Conservation (phyloP, 53 echinoderm and acorn worm genomes). For the Luidia sarsii region DNA sequence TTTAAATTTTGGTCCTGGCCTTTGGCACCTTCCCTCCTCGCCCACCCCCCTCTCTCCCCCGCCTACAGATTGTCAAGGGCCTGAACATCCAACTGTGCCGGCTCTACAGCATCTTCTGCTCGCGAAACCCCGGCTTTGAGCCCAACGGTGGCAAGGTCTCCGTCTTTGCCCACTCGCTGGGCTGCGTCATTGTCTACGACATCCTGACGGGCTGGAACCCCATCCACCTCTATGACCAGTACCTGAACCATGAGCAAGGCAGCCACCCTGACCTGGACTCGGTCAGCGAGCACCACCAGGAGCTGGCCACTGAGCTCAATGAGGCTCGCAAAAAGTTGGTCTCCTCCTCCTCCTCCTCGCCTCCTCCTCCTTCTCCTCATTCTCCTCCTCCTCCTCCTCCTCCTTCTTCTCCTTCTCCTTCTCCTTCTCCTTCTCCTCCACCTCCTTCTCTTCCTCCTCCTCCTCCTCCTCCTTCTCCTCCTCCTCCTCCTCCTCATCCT, state of each 20-base stretch:
- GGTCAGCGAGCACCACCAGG: conserved; percentile 71
- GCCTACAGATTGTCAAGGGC: conserved; percentile 82
- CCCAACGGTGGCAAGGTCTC: conserved; percentile 94
- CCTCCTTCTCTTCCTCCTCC: too few relatives aligned
- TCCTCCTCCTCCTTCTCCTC: too few relatives aligned
- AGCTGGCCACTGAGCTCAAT: conserved; percentile 75
- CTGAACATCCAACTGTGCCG: conserved; percentile 83
- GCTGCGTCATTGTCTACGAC: conserved; percentile 95
- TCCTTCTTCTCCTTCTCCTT: too few relatives aligned
- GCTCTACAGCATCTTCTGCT: conserved; percentile 81
- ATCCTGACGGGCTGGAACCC: conserved; percentile 99
- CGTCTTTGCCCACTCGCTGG: conserved; percentile 94
- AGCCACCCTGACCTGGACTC: conserved; percentile 86
- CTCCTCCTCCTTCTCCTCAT: too few relatives aligned
- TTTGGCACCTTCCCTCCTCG: not conserved
- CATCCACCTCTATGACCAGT: conserved; percentile 98
- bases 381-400: too few relatives aligned
- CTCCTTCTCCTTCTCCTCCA: too few relatives aligned
- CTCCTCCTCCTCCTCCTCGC: not conserved
- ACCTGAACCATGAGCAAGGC: conserved; percentile 85
- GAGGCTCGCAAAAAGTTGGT: conserved; percentile 79
- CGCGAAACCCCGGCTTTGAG: conserved; percentile 91
- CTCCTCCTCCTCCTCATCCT: too few relatives aligned
- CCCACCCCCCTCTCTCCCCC: not conserved
- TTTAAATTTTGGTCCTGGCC: not conserved